These are phyloP conservation scores for Leptatherina wallacei DNA, from an alignment of 2,797 vertebrate genomes.

Conservation along the genomic window DNA sequence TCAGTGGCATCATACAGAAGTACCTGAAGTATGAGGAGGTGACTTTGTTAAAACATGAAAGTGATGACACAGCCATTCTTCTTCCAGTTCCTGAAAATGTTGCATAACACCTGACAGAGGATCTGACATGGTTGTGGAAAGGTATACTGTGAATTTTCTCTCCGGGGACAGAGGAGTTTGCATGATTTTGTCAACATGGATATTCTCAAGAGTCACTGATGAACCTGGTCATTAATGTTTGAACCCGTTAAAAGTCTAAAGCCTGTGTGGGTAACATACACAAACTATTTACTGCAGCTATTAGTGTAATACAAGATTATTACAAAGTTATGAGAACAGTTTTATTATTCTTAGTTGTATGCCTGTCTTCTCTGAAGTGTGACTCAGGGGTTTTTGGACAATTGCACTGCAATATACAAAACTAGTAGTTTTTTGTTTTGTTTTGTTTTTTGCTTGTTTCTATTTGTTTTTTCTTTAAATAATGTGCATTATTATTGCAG, in stretches of 20 bases:
- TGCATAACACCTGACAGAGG: constrained; percentile 11
- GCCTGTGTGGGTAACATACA: constrained; percentile 33
- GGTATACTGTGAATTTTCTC: constrained; percentile 6
- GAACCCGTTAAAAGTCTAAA: constrained; percentile 44
- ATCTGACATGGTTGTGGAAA: constrained; percentile 10
- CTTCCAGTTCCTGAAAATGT: constrained; percentile 18
- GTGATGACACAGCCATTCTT: constrained; percentile 9
- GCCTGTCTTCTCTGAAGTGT: constrained; percentile 91
- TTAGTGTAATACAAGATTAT: constrained; percentile 62
- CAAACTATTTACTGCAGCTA: constrained; percentile 39
- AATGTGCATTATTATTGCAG: constrained; percentile 78
- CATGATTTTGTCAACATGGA: constrained; percentile 1
- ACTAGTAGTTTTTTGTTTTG: constrained; percentile 48
- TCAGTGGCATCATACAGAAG: constrained; percentile 5
- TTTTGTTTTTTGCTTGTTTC: neutral
- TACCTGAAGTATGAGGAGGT: constrained; percentile 14
- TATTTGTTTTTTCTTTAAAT: constrained; percentile 82
- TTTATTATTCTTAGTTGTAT: constrained; percentile 64
- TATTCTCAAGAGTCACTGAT: constrained; percentile 5
- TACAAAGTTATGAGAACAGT: constrained; percentile 52
- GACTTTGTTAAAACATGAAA: constrained; percentile 21
- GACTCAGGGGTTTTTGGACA: constrained; percentile 95
- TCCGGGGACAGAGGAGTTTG: constrained; percentile 5
- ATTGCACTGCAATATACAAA: constrained; percentile 89
- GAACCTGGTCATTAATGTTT: constrained; percentile 15